phyloP scores from a whole-genome alignment of 1,140 invertebrate species.

The Homarus americanus region DNA sequence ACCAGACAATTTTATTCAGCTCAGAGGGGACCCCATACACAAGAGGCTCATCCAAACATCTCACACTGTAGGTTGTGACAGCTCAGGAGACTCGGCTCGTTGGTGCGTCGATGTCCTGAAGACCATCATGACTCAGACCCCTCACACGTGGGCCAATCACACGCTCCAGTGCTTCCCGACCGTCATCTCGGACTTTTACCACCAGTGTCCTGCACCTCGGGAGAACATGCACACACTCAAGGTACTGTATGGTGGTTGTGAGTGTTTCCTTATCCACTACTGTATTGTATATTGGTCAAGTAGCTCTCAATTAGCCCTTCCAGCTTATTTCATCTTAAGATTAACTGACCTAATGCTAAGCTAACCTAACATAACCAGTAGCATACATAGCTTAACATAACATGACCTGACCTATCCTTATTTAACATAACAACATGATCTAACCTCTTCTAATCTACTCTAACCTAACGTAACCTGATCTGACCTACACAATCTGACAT shows the following conservation, averaged over 20 bases:
- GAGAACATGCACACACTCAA: slow-evolving; percentile 79
- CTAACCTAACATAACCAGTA: too few species aligned
- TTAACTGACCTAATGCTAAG: too few species aligned
- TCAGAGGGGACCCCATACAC: too few species aligned
- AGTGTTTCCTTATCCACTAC: not conserved
- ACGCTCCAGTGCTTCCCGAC: slow-evolving; percentile 94
- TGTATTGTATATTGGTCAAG: not conserved
- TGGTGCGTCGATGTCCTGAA: slow-evolving; percentile 95
- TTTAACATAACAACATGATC: too few species aligned
- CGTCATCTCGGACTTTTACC: slow-evolving; percentile 91
- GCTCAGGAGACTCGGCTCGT: slow-evolving; percentile 81
- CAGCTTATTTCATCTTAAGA: too few species aligned
- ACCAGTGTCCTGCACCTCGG: slow-evolving; percentile 88
- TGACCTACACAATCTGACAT: too few species aligned
- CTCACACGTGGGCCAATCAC: slow-evolving; percentile 95
- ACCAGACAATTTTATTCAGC: too few species aligned
- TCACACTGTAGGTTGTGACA: slow-evolving; percentile 63
- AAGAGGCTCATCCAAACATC: not conserved
- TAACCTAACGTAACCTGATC: too few species aligned
- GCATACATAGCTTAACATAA: too few species aligned
- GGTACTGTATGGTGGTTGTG: slow-evolving; percentile 10
- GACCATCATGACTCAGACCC: slow-evolving; percentile 95
- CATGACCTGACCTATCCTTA: too few species aligned
- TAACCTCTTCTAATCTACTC: too few species aligned
- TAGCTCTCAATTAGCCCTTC: too few species aligned